phyloP scores from a whole-genome alignment of 2,113 vertebrate species.

The Ceyx cyanopectus region DNA sequence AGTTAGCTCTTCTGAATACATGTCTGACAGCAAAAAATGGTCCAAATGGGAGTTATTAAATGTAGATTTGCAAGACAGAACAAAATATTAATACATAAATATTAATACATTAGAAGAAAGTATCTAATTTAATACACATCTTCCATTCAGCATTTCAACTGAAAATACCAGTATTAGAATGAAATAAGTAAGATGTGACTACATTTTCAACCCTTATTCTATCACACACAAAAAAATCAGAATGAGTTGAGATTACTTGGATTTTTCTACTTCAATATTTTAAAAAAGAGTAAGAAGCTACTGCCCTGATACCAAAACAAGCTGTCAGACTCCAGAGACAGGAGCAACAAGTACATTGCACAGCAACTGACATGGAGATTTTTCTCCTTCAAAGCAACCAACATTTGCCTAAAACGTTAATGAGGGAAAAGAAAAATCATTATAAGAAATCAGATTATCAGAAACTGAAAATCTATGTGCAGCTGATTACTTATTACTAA shows the following conservation, averaged over 20 bases:
- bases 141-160: background rate
- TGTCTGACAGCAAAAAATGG: background rate
- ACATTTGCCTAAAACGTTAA: background rate
- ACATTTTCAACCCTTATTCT: background rate
- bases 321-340: background rate
- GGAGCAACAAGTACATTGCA: background rate
- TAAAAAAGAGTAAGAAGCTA: background rate
- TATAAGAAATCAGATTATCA: background rate
- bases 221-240: background rate
- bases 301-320: background rate
- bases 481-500: background rate
- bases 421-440: background rate
- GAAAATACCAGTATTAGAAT: background rate
- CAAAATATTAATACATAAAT: background rate
- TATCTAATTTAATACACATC: background rate
- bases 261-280: background rate
- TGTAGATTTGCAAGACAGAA: background rate
- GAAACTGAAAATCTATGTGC: background rate
- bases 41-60: background rate
- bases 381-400: background rate
- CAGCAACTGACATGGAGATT: background rate
- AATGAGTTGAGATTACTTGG: background rate
- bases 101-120: background rate
- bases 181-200: background rate
- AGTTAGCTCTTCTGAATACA: background rate